These are phyloP conservation scores for Drosophila bocki DNA, from an alignment of 1,140 invertebrate genomes.

Conservation along the genomic window DNA sequence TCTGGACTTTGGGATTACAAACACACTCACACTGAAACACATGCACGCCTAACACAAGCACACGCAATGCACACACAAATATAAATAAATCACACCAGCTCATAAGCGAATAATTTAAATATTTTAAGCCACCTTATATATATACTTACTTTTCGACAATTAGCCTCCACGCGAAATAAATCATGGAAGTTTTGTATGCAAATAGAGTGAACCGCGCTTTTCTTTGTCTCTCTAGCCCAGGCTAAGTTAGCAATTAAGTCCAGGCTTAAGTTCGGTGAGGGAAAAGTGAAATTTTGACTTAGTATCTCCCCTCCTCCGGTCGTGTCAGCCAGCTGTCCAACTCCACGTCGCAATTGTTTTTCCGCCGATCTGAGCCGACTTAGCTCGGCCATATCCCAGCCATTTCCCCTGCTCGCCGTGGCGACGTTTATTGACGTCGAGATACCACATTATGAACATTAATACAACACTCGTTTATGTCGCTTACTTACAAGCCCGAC, in stretches of 20 bases:
- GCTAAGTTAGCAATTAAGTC: slow-evolving; percentile 36
- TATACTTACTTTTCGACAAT: slow-evolving; percentile 46
- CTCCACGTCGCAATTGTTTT: slow-evolving; percentile 63
- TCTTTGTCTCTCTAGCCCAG: slow-evolving; percentile 28
- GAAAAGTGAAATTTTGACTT: slow-evolving; percentile 22
- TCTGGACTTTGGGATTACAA: slow-evolving; percentile 70
- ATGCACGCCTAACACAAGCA: slow-evolving; percentile 35
- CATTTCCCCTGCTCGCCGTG: slow-evolving; percentile 15
- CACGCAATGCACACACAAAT: slow-evolving; percentile 25
- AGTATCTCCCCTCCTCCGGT: slow-evolving; percentile 16
- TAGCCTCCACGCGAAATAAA: slow-evolving; percentile 49
- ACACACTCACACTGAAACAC: slow-evolving; percentile 47
- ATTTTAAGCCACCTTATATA: slow-evolving; percentile 35
- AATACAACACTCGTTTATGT: slow-evolving; percentile 84
- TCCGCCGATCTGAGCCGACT: slow-evolving; percentile 22
- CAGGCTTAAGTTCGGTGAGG: slow-evolving; percentile 11
- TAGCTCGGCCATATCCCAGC: slow-evolving; percentile 11
- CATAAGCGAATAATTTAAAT: slow-evolving; percentile 44
- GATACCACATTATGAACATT: slow-evolving; percentile 85
- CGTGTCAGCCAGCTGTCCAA: slow-evolving; percentile 72
- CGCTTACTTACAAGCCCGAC: slow-evolving; percentile 78
- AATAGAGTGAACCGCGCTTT: slow-evolving; percentile 43
- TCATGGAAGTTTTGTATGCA: slow-evolving; percentile 47
- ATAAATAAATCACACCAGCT: slow-evolving; percentile 35
- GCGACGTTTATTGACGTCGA: slow-evolving; percentile 84